phyloP scores from a whole-genome alignment of 2,888 invertebrate genomes.

The Xanthia icteritia region DNA sequence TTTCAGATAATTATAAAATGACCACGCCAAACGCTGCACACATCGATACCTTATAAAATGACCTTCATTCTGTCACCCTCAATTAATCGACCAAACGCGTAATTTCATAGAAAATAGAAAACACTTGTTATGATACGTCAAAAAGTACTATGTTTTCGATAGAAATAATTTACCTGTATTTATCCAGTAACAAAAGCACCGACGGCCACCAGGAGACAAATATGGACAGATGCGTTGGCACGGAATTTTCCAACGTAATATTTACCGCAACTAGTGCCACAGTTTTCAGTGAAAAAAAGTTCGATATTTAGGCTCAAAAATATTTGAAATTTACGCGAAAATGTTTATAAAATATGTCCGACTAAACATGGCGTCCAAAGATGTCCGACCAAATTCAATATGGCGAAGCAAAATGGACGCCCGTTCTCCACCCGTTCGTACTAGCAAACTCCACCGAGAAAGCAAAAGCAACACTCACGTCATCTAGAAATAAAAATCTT shows the following conservation, averaged over 20 bases:
- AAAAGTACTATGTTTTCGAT: slow-evolving; percentile 87
- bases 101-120: slow-evolving; percentile 86
- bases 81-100: slow-evolving; percentile 71
- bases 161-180: slow-evolving; percentile 90
- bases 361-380: slow-evolving; percentile 93
- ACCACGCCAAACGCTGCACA: slow-evolving; percentile 81
- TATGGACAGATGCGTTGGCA: slow-evolving; percentile 87
- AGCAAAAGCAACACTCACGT: slow-evolving; percentile 78
- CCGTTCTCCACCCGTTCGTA: slow-evolving; percentile 77
- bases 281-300: slow-evolving; percentile 88
- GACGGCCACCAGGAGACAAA: slow-evolving; percentile 86
- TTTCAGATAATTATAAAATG: slow-evolving; percentile 85
- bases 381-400: slow-evolving; percentile 92
- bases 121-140: slow-evolving; percentile 90
- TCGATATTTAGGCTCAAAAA: slow-evolving; percentile 87
- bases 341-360: slow-evolving; percentile 94
- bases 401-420: slow-evolving; percentile 91
- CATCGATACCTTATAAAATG: slow-evolving; percentile 76
- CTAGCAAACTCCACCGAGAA: slow-evolving; percentile 73
- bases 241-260: slow-evolving; percentile 83
- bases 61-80: slow-evolving; percentile 81
- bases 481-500: slow-evolving; percentile 64
- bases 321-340: slow-evolving; percentile 91
- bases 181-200: slow-evolving; percentile 89
- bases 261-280: slow-evolving; percentile 82